Evolutionary conservation across 2,888 invertebrate genomes (phyloP), one percentile per base, ranked within the genome.

Genomic region (Eupithecia subfuscata): DNA sequence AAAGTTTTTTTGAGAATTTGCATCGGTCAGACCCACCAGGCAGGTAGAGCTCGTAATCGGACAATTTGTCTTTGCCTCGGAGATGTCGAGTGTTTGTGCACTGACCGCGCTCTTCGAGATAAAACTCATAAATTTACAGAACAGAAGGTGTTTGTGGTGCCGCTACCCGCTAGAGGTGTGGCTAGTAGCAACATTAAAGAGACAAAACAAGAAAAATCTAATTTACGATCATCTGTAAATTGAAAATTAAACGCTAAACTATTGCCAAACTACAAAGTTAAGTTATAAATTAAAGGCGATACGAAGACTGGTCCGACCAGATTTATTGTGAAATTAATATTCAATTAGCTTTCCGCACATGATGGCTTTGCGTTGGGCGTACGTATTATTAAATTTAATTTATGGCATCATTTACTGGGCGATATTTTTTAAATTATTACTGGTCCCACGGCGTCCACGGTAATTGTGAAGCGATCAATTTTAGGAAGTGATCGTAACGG

Each of bases 321-420:
- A 94, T 94, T 94, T 93, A 92, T 92, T 90, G 89, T 91, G 87
- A 94, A 93, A 93, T 95, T 94, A 95, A 95, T 93, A 94, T 94
- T 94, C 95, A 94, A 94, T 95, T 94, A 94, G 93, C 94, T 94
- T 93, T 95, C 94, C 92, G 94, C 94, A 94, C 94, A 95, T 94
- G 93, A 93, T 89, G 90, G 91, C 86, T 91, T 89, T 89, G 86
- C 87, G 88, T 87, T 92, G 92, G 93, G 91, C 94, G 93, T 92
- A 90, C 86, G 92, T 93, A 89, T 94, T 95, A 95, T 94, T 95
- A 94, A 92, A 90, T 91, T 91, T 84, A 91, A 95, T 94, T 94
- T 95, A 95, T 93, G 88, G 93, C 94, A 92, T 94, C 93, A 93
- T 93, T 95, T 93, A 91, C 89, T 87, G 87, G 88, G 89, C 90